These are phyloP conservation scores for Menidia menidia DNA, from an alignment of 2,797 vertebrate species.

Conservation along the genomic window DNA sequence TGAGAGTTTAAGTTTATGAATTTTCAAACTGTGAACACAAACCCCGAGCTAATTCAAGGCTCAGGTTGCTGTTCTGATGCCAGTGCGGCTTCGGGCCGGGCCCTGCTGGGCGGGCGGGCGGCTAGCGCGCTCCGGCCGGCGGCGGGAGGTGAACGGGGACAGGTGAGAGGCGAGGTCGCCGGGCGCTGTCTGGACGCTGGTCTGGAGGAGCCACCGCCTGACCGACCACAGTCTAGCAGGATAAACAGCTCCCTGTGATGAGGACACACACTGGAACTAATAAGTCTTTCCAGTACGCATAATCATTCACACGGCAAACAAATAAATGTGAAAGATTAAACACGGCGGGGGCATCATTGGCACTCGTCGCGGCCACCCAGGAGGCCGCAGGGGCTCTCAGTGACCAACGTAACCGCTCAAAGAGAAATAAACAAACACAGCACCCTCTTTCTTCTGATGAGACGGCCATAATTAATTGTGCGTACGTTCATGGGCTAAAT, in stretches of 20 bases:
- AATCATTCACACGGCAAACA: slow-evolving; percentile 82
- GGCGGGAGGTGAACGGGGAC: slow-evolving; percentile 46
- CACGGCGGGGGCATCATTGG: slow-evolving; percentile 77
- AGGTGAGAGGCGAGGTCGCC: slow-evolving; percentile 52
- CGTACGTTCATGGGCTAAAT: slow-evolving; percentile 24
- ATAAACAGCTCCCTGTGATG: slow-evolving; percentile 81
- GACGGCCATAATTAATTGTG: slow-evolving; percentile 58
- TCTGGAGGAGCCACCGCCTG: slow-evolving; percentile 48
- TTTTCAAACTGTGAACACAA: slow-evolving; percentile 61
- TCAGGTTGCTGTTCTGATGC: slow-evolving; percentile 61
- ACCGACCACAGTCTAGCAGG: slow-evolving; percentile 80
- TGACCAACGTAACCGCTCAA: slow-evolving; percentile 65
- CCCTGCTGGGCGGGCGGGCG: slow-evolving; percentile 20
- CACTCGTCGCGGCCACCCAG: slow-evolving; percentile 75
- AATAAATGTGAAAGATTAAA: slow-evolving; percentile 82
- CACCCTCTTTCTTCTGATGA: slow-evolving; percentile 34
- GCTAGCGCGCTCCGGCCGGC: slow-evolving; percentile 33
- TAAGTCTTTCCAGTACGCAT: slow-evolving; percentile 79
- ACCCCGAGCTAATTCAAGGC: slow-evolving; percentile 53
- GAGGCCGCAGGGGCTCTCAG: slow-evolving; percentile 48
- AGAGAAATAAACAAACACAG: slow-evolving; percentile 71
- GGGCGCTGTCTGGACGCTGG: slow-evolving; percentile 71
- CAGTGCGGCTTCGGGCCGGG: slow-evolving; percentile 42
- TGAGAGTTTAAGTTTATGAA: slow-evolving; percentile 51
- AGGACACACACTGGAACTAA: slow-evolving; percentile 71